Evolutionary conservation across 2,113 vertebrate genomes (phyloP).

Genomic region (Megaleporinus macrocephalus): DNA sequence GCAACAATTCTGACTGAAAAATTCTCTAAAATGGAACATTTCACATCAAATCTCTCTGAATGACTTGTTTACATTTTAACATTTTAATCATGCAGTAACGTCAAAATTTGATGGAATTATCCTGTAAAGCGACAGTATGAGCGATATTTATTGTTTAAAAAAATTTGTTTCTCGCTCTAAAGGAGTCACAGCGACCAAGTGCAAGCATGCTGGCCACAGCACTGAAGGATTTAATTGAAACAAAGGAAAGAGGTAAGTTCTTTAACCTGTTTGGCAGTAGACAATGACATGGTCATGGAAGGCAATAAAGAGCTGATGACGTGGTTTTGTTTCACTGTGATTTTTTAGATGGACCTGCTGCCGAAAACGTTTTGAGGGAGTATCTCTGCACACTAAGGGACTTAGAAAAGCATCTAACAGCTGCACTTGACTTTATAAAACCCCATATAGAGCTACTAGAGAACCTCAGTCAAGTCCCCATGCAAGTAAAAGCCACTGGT

Average conservation of each 20-base stretch:
- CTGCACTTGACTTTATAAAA: constrained; percentile 47
- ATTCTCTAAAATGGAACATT: too few relatives aligned
- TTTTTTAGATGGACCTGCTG: constrained; percentile 49
- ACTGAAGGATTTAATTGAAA: constrained; percentile 30
- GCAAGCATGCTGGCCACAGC: not conserved
- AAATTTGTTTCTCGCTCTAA: not conserved
- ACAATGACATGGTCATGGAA: too few relatives aligned
- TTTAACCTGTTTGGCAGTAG: not conserved
- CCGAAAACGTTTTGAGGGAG: constrained; percentile 42
- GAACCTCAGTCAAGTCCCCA: not conserved
- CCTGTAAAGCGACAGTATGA: too few relatives aligned
- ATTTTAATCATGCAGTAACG: too few relatives aligned
- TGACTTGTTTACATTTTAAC: too few relatives aligned
- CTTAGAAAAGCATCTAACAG: constrained; percentile 48
- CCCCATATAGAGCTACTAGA: constrained; percentile 58
- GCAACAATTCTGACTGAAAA: too few relatives aligned
- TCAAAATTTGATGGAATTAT: too few relatives aligned
- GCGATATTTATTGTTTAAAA: too few relatives aligned
- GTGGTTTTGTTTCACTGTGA: not conserved
- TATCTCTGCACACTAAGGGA: constrained; percentile 57
- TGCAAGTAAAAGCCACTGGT: not conserved
- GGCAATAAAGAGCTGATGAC: too few relatives aligned
- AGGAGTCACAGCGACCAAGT: not conserved
- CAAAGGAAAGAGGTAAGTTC: constrained; percentile 27
- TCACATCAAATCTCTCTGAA: too few relatives aligned